A percentile compares a stretch with the other conserved stretches of the same genome.
These are phyloP conservation scores for Therioaphis trifolii DNA, from an alignment of 2,888 invertebrate genomes.

Conservation along the genomic window DNA sequence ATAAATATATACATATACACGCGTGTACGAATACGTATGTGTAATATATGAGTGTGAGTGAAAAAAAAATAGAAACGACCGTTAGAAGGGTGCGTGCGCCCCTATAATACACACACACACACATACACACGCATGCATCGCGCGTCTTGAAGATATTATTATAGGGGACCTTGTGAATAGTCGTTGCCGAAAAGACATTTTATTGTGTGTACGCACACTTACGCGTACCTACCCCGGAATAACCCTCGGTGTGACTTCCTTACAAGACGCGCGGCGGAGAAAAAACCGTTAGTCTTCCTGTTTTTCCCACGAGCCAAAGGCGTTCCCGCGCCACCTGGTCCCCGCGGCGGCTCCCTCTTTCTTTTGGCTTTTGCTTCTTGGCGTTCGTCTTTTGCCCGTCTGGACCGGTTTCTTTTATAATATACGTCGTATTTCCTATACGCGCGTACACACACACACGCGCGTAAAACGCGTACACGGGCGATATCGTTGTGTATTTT, in stretches of 20 bases:
- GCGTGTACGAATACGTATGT: not conserved
- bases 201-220: conserved; percentile 1
- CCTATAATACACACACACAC: not conserved
- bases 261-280: conserved; percentile 54
- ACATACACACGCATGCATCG: not conserved
- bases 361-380: conserved; percentile 61
- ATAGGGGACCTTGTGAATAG: conserved; percentile 36
- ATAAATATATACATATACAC: too few relatives aligned
- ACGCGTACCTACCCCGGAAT: not conserved
- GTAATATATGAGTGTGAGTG: not conserved
- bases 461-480: too few relatives aligned
- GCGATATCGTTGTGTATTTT: too few relatives aligned
- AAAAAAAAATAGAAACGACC: conserved; percentile 51
- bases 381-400: conserved; percentile 59
- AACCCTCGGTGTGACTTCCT: conserved; percentile 55
- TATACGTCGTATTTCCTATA: not conserved
- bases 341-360: conserved; percentile 19
- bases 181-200: conserved; percentile 53
- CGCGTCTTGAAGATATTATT: conserved; percentile 58
- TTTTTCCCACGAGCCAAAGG: conserved; percentile 61
- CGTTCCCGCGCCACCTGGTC: conserved; percentile 45
- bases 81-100: conserved; percentile 61
- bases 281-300: conserved; percentile 55
- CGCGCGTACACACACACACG: not conserved
- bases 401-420: conserved; percentile 49